Conservation (phyloP, 2,113 vertebrate genomes). For the Mandrillus leucophaeus region DNA sequence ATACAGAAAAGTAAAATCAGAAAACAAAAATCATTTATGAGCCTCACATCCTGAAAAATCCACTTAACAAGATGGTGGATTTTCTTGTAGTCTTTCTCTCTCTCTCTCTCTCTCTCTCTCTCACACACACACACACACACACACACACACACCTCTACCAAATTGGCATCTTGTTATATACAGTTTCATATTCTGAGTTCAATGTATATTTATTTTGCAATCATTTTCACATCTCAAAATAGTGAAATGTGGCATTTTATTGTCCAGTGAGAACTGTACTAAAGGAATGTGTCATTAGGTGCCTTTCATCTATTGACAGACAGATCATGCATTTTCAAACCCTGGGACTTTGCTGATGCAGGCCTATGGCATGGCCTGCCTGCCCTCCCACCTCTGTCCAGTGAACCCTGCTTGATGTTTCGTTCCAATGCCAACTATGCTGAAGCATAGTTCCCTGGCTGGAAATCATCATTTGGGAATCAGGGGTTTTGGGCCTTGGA, state of each 20-base stretch:
- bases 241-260: neutral
- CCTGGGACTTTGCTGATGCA: too few relatives aligned
- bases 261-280: neutral
- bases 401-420: neutral
- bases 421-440: fast-evolving
- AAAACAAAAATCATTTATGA: neutral
- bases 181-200: neutral
- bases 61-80: neutral
- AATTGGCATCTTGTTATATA: neutral
- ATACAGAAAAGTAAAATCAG: neutral
- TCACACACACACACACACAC: fast-evolving
- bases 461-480: neutral
- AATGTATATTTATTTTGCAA: neutral
- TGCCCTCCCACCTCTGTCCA: neutral
- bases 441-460: neutral
- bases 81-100: neutral
- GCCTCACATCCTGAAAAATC: neutral
- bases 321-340: neutral
- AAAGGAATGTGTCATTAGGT: neutral
- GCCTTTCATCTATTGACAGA: neutral
- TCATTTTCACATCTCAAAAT: neutral
- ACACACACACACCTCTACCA: neutral
- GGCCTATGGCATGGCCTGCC: neutral
- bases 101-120: too few relatives aligned
- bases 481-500: too few relatives aligned